Conservation (phyloP, 2,888 invertebrate genomes). For the Deroplatys truncata region DNA sequence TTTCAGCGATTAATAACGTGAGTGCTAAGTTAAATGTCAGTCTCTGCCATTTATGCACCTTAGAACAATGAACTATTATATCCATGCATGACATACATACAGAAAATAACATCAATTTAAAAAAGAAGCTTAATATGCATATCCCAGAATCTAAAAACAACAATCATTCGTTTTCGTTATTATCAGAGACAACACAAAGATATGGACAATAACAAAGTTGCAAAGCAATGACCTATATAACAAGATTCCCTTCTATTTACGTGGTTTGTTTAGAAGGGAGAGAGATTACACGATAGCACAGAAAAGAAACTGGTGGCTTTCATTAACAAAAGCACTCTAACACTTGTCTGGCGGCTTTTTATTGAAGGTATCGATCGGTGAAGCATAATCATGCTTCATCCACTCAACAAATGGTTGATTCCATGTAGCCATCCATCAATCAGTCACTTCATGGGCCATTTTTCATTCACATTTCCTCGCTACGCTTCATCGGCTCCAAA, state of each 20-base stretch:
- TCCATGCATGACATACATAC: too few species aligned
- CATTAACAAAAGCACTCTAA: background rate
- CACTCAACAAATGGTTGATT: background rate
- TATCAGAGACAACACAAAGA: too few species aligned
- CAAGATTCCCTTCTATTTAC: background rate
- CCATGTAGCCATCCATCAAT: background rate
- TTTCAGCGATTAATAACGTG: too few species aligned
- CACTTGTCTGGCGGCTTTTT: background rate
- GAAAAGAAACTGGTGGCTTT: background rate
- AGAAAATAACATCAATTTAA: too few species aligned
- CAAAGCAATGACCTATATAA: background rate
- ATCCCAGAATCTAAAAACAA: too few species aligned
- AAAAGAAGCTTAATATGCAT: too few species aligned
- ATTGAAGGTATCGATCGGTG: background rate
- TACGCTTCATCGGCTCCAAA: background rate
- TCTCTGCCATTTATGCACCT: too few species aligned
- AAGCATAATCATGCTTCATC: background rate
- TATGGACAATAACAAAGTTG: background rate
- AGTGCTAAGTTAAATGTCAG: too few species aligned
- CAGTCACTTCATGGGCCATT: background rate
- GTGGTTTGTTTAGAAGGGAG: background rate
- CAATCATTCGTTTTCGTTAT: too few species aligned
- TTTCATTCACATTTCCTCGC: background rate
- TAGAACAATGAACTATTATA: too few species aligned
- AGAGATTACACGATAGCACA: background rate